These are phyloP conservation scores for Leptinotarsa lineolata DNA, from an alignment of 1,140 invertebrate genomes.

Conservation along the genomic window DNA sequence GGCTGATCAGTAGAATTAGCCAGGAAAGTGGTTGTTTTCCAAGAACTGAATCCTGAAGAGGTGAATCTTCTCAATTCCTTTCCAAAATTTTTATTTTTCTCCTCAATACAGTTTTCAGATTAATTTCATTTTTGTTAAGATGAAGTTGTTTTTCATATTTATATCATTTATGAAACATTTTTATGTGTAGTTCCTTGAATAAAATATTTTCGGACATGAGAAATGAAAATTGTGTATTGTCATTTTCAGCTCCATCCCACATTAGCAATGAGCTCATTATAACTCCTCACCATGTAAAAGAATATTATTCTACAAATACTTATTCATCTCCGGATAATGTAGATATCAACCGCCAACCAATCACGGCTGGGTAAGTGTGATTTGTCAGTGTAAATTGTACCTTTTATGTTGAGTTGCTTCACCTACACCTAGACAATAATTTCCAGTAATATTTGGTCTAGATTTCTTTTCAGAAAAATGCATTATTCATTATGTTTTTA, in stretches of 20 bases:
- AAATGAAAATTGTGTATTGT: neutral
- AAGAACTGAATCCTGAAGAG: too few relatives aligned
- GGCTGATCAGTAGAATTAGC: too few relatives aligned
- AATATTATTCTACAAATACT: conserved; percentile 53
- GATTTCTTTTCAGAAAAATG: neutral
- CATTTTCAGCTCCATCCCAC: conserved; percentile 56
- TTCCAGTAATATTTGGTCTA: neutral
- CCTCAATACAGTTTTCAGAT: too few relatives aligned
- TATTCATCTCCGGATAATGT: conserved; percentile 72
- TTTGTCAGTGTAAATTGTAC: neutral
- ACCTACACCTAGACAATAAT: neutral
- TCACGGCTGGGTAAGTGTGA: conserved; percentile 84
- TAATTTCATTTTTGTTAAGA: too few relatives aligned
- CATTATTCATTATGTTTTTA: neutral
- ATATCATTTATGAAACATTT: too few relatives aligned
- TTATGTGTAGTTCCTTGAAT: too few relatives aligned
- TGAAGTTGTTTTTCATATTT: too few relatives aligned
- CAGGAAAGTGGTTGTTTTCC: too few relatives aligned
- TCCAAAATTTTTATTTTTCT: too few relatives aligned
- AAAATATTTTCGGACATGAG: too few relatives aligned
- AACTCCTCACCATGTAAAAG: conserved; percentile 58
- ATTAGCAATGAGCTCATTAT: conserved; percentile 58
- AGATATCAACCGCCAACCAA: conserved; percentile 79
- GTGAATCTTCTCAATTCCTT: too few relatives aligned
- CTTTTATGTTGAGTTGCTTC: conserved; percentile 1